Evolutionary conservation across 2,888 invertebrate genomes (phyloP).

Genomic region (Thymelicus lineola): DNA sequence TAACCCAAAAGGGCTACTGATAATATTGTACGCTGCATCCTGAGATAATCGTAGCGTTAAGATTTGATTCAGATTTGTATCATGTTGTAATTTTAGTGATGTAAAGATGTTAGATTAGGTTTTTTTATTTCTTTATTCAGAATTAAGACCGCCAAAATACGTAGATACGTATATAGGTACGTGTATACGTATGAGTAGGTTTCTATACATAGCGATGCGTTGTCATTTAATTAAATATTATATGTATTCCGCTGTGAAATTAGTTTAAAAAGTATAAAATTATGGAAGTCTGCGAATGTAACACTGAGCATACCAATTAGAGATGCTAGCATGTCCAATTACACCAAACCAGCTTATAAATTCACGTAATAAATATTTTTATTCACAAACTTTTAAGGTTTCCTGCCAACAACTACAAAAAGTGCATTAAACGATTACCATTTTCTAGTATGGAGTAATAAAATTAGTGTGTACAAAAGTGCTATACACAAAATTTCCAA

Average conservation of each 20-base stretch:
- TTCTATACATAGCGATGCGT: too few relatives aligned
- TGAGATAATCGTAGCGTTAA: conserved; percentile 7
- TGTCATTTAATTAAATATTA: not conserved
- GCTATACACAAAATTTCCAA: not conserved
- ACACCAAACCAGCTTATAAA: not conserved
- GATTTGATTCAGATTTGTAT: not conserved
- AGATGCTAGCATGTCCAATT: not conserved
- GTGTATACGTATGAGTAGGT: too few relatives aligned
- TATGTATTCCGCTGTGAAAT: not conserved
- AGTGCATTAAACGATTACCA: too few relatives aligned
- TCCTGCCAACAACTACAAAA: too few relatives aligned
- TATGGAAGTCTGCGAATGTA: not conserved
- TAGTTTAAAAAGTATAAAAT: not conserved
- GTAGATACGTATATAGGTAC: too few relatives aligned
- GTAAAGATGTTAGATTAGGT: too few relatives aligned
- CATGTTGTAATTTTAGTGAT: too few relatives aligned
- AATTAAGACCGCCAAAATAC: too few relatives aligned
- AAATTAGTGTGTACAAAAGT: too few relatives aligned
- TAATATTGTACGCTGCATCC: conserved; percentile 20
- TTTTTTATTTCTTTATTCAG: too few relatives aligned
- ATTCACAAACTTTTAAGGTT: too few relatives aligned
- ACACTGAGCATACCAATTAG: not conserved
- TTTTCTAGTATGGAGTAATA: too few relatives aligned
- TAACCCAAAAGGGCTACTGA: not conserved
- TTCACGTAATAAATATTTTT: not conserved